phyloP scores from a whole-genome alignment of 2,888 invertebrate genomes.

The Choreutis nemorana region DNA sequence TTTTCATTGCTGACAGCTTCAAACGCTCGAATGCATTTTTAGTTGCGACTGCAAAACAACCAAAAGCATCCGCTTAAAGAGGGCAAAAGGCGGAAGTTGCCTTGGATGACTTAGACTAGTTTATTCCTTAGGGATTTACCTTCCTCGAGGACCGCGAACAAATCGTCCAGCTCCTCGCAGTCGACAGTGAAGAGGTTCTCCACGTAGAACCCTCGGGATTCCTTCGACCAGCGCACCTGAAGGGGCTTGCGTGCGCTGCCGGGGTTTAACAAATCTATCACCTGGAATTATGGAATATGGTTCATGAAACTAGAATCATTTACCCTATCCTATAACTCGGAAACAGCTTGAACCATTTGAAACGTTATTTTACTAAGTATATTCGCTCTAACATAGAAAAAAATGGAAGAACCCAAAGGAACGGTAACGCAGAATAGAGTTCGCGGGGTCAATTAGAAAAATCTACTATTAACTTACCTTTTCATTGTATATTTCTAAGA shows the following conservation, averaged over 20 bases:
- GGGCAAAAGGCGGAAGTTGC: too few species aligned
- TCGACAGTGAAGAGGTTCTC: conserved; percentile 96
- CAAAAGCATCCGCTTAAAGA: too few species aligned
- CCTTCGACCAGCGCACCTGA: conserved; percentile 94
- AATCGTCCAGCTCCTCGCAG: conserved; percentile 91
- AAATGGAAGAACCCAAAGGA: too few species aligned
- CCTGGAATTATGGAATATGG: conserved; percentile 66
- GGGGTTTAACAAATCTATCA: conserved; percentile 92
- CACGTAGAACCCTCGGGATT: conserved; percentile 91
- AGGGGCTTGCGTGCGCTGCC: conserved; percentile 82
- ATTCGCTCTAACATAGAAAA: conserved; percentile 1
- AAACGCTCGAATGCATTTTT: too few species aligned
- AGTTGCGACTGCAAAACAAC: too few species aligned
- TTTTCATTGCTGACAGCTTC: too few species aligned
- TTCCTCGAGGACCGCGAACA: conserved; percentile 93
- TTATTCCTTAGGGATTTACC: conserved; percentile 61
- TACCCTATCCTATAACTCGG: too few species aligned
- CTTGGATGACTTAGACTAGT: too few species aligned
- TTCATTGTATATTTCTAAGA: conserved; percentile 96
- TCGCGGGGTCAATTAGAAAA: not conserved
- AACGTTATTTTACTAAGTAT: too few species aligned
- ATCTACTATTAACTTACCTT: conserved; percentile 69
- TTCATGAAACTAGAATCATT: too few species aligned
- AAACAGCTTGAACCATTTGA: too few species aligned
- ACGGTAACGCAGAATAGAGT: too few species aligned